These are phyloP conservation scores for Megaceryle torquata DNA, from an alignment of 2,113 vertebrate genomes.

Conservation along the genomic window DNA sequence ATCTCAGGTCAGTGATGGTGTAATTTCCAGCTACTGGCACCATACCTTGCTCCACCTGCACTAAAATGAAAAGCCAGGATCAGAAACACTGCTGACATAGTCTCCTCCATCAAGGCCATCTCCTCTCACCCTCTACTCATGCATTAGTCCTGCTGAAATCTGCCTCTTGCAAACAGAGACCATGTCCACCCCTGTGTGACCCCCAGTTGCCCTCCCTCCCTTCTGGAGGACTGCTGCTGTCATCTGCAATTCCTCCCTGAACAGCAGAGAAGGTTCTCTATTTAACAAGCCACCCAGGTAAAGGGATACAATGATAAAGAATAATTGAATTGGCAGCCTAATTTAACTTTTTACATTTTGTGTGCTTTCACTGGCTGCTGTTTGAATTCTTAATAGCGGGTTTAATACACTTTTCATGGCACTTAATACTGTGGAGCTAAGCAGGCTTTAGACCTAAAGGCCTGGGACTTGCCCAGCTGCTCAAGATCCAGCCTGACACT, in stretches of 20 bases:
- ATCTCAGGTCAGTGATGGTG: rapidly evolving
- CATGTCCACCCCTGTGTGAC: rapidly evolving
- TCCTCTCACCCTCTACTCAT: no score
- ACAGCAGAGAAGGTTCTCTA: not conserved
- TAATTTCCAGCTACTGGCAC: rapidly evolving
- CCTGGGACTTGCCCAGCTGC: not conserved
- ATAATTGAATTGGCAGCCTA: not conserved
- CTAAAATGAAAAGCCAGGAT: not conserved
- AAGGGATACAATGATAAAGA: not conserved
- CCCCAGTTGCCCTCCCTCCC: rapidly evolving
- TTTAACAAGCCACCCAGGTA: not conserved
- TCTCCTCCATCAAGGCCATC: rapidly evolving
- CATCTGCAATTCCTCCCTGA: not conserved
- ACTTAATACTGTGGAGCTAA: slow-evolving; percentile 29
- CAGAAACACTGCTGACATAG: rapidly evolving
- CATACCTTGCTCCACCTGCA: rapidly evolving
- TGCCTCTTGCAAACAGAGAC: not conserved
- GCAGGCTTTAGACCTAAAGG: not conserved
- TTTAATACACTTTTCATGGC: not conserved
- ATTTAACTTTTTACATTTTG: not conserved
- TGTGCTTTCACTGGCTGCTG: not conserved
- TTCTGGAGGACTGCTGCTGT: rapidly evolving
- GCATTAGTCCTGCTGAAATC: no score
- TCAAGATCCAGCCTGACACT: not conserved
- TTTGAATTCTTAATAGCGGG: not conserved